These are phyloP conservation scores for Leptinotarsa lineolata DNA, from an alignment of 1,140 invertebrate species.

Conservation along the genomic window DNA sequence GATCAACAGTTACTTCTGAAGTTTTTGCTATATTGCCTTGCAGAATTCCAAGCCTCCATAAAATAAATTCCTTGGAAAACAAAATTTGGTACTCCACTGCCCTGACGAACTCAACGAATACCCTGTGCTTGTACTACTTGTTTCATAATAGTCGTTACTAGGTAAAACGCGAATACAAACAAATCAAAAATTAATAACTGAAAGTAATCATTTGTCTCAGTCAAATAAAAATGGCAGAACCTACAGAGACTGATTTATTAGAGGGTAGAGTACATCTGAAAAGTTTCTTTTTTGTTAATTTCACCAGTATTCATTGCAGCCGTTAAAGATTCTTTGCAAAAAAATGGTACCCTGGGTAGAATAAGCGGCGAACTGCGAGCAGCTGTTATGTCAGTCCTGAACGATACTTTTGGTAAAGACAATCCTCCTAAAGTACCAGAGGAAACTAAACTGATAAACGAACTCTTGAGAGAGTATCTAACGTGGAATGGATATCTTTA, in stretches of 20 bases:
- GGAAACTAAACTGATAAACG: constrained; percentile 60
- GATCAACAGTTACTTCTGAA: too few species aligned
- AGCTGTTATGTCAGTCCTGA: constrained; percentile 51
- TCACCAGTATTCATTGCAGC: constrained; percentile 33
- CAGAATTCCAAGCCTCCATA: too few species aligned
- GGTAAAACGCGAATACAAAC: background rate
- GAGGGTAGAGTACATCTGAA: constrained; percentile 36
- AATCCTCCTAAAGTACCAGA: constrained; percentile 54
- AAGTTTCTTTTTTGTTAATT: background rate
- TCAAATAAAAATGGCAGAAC: constrained; percentile 38
- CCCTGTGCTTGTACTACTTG: too few species aligned
- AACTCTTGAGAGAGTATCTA: constrained; percentile 60
- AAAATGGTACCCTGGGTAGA: constrained; percentile 48
- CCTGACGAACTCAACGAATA: too few species aligned
- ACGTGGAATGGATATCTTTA: constrained; percentile 63
- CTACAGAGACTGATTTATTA: constrained; percentile 45
- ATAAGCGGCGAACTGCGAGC: constrained; percentile 53
- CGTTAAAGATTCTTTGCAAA: constrained; percentile 50
- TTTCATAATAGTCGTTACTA: background rate
- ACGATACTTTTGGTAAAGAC: constrained; percentile 39
- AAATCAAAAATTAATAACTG: background rate
- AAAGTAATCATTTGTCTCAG: background rate
- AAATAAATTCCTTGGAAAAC: too few species aligned
- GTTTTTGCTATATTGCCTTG: too few species aligned
- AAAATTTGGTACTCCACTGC: too few species aligned